Evolutionary conservation across 2,888 invertebrate species (phyloP).

Genomic region (Cepaea hortensis): DNA sequence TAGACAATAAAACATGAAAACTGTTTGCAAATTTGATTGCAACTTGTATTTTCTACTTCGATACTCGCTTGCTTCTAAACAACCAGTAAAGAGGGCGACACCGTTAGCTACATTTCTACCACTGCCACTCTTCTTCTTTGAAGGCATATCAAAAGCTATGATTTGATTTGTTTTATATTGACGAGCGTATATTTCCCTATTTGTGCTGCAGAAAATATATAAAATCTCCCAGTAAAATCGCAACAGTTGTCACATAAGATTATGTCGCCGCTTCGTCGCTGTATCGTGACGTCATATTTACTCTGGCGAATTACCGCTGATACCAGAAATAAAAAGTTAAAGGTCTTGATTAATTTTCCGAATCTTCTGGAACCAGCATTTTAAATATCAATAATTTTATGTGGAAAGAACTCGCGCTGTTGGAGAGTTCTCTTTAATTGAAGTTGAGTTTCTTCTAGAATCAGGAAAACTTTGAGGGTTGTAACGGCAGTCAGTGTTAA

Average conservation of each 20-base stretch:
- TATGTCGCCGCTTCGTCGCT: constrained; percentile 8
- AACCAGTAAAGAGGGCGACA: too few relatives aligned
- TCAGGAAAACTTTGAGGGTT: constrained; percentile 7
- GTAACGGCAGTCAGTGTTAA: too few relatives aligned
- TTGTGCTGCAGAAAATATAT: too few relatives aligned
- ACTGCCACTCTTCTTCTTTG: too few relatives aligned
- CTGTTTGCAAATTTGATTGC: too few relatives aligned
- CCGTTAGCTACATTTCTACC: too few relatives aligned
- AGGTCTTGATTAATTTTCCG: constrained; percentile 48
- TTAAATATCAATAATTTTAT: constrained; percentile 33
- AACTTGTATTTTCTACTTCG: too few relatives aligned
- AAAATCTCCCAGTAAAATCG: not conserved
- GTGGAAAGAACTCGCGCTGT: constrained; percentile 5
- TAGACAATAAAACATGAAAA: too few relatives aligned
- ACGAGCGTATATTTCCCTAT: too few relatives aligned
- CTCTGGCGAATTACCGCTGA: constrained; percentile 41
- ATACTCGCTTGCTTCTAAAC: too few relatives aligned
- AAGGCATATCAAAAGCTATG: too few relatives aligned
- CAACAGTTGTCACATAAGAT: not conserved
- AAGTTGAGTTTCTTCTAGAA: constrained; percentile 22
- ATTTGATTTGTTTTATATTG: too few relatives aligned
- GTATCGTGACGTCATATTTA: constrained; percentile 33
- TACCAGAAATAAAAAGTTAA: constrained; percentile 39
- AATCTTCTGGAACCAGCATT: constrained; percentile 44
- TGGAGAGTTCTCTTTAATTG: constrained; percentile 17